Evolutionary conservation across 2,113 vertebrate species (phyloP), one percentile per base, ranked within the genome.

Genomic region (Brachyistius frenatus): DNA sequence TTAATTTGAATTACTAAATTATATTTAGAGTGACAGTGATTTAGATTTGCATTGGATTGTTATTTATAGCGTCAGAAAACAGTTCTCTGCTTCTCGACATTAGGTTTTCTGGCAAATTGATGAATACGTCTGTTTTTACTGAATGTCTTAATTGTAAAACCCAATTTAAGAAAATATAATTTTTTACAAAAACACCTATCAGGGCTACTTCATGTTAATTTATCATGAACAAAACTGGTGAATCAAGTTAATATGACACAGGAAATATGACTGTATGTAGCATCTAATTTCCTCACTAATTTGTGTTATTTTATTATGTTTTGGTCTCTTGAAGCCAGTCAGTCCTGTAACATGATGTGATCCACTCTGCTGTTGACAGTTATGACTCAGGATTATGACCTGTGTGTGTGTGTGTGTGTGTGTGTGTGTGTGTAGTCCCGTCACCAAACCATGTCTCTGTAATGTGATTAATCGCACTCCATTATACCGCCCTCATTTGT

Each of bases 381-480:
- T 91, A 83, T 87, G 76, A 87, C 76, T 88, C 70, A 1, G 85
- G 84, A 87, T 89, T 89, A 86, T 79, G 90, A 92, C 89, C 86
- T 81, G 76, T 64, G 82, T 66, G 72, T 86, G 79, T 69, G 71
- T 79, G 64, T 64, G 56, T 70, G 60, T 39, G 63, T 35, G 72
- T 86, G 79, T 69, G 71, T 79, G 64, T 64, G 56, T 70, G 60
- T 39, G 63, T 35, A 30, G 36, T 35, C 32, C 3, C 81, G 81
- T 81, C 80, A 72, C 73, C 65, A 63, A 80, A 79, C 53, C 71
- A 36, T 88, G 87, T 90, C 86, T 91, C 7, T 3, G 85, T 90
- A 93, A 93, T 90, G 85, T 94, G 88, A 90, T 92, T 87, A 13
- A 52, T 94, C 77, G 44, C 76, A 83, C 76, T 88, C 79, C 64